These are phyloP conservation scores for Alviniconcha marisindica DNA, from an alignment of 1,140 invertebrate genomes.

Conservation along the genomic window DNA sequence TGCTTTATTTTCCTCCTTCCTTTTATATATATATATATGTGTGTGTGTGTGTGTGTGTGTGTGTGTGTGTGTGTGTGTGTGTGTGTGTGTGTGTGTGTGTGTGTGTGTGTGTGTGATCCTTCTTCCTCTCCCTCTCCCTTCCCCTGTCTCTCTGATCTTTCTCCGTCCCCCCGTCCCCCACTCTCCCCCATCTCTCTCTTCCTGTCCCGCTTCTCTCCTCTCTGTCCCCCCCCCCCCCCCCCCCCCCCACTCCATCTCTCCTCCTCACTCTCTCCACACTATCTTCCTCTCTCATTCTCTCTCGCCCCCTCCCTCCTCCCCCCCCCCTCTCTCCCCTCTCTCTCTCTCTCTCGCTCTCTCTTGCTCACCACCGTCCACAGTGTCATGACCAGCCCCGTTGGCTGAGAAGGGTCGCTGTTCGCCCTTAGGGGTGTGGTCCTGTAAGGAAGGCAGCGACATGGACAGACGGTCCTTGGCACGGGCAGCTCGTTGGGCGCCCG, in stretches of 20 bases:
- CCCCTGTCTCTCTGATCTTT: no score
- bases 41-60: no score
- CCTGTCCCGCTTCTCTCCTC: background rate
- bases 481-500: background rate
- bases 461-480: background rate
- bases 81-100: no score
- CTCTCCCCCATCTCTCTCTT: background rate
- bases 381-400: background rate
- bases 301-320: background rate
- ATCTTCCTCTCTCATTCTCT: background rate
- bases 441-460: background rate
- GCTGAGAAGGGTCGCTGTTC: background rate
- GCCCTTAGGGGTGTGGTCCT: background rate
- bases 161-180: background rate
- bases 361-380: background rate
- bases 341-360: background rate
- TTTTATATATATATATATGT: no score
- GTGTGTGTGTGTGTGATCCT: no score
- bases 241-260: background rate
- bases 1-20: no score
- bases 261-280: background rate
- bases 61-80: no score
- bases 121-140: no score
- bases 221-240: no score
- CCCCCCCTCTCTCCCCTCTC: background rate